These are phyloP conservation scores for Etheostoma cragini DNA, from an alignment of 2,113 vertebrate species.

Conservation along the genomic window DNA sequence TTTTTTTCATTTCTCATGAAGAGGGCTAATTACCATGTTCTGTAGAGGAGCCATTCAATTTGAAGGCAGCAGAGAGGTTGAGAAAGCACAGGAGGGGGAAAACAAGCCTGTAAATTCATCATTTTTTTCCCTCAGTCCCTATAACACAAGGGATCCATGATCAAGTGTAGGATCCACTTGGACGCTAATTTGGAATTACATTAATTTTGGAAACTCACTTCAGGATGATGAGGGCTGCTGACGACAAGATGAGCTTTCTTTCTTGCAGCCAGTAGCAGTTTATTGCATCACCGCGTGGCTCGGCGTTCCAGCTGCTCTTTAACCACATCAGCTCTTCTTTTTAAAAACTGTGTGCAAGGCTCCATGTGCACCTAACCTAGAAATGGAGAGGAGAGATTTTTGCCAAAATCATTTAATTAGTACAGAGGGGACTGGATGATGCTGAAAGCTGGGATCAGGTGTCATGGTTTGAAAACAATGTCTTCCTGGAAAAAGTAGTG, in stretches of 20 bases:
- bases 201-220: conserved; percentile 57
- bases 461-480: conserved; percentile 69
- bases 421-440: conserved; percentile 53
- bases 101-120: conserved; percentile 71
- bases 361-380: conserved; percentile 46
- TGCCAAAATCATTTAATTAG: conserved; percentile 69
- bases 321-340: conserved; percentile 48
- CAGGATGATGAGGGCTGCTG: not conserved
- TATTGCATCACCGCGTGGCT: conserved; percentile 45
- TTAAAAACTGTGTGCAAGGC: conserved; percentile 15
- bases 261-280: conserved; percentile 4
- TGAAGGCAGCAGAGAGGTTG: conserved; percentile 63
- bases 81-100: conserved; percentile 65
- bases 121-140: conserved; percentile 60
- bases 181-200: conserved; percentile 61
- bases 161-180: conserved; percentile 65
- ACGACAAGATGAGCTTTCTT: conserved; percentile 16
- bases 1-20: conserved; percentile 72
- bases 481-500: conserved; percentile 62
- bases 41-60: conserved; percentile 78
- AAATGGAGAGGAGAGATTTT: conserved; percentile 58
- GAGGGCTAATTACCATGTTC: conserved; percentile 83
- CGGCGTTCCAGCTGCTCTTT: conserved; percentile 48
- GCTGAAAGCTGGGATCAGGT: conserved; percentile 77
- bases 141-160: conserved; percentile 57